phyloP scores from a whole-genome alignment of 2,888 invertebrate genomes.

The Thymelicus sylvestris region DNA sequence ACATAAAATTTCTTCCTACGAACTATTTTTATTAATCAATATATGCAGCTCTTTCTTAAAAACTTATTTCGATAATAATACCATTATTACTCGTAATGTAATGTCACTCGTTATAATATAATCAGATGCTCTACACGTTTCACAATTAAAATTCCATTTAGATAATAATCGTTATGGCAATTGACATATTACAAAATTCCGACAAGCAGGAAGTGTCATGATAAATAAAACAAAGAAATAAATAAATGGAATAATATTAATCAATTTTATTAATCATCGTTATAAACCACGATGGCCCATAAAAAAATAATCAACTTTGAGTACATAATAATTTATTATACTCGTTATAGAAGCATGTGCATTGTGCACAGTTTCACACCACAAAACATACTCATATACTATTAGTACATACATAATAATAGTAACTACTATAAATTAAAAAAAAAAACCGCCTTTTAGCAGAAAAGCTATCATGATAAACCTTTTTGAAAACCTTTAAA shows the following conservation, averaged over 20 bases:
- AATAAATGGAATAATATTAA: background rate
- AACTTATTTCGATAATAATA: background rate
- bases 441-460: too few relatives aligned
- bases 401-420: too few relatives aligned
- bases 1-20: too few relatives aligned
- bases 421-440: too few relatives aligned
- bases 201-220: background rate
- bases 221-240: slow-evolving; percentile 12
- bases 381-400: too few relatives aligned
- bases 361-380: too few relatives aligned
- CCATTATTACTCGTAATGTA: background rate
- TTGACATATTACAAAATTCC: slow-evolving; percentile 13
- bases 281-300: background rate
- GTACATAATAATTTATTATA: too few relatives aligned
- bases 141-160: slow-evolving; percentile 30
- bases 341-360: too few relatives aligned
- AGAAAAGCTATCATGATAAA: too few relatives aligned
- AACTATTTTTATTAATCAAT: background rate
- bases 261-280: background rate
- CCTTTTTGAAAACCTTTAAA: too few relatives aligned
- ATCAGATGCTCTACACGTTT: background rate
- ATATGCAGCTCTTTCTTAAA: background rate
- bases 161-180: slow-evolving; percentile 12
- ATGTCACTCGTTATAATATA: background rate
- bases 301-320: too few relatives aligned